Evolutionary conservation across 2,888 invertebrate species (phyloP).

Genomic region (Zhengitettix transpicula): DNA sequence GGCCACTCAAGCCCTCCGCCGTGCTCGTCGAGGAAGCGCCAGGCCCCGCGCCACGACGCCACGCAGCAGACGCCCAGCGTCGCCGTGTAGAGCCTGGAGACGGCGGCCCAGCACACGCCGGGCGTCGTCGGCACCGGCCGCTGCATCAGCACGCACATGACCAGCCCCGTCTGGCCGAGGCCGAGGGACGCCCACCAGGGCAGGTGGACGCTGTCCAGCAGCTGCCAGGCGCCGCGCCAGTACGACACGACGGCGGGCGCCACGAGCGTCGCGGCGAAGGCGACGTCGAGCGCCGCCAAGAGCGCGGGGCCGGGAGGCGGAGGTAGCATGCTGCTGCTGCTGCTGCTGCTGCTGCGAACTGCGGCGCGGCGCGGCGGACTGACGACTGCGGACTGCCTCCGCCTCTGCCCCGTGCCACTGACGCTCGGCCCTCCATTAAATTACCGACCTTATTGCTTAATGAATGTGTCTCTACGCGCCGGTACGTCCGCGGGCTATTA

Average conservation of each 20-base stretch:
- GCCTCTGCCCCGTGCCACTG: not conserved
- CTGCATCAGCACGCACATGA: not conserved
- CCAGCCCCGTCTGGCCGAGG: not conserved
- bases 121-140: not conserved
- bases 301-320: not conserved
- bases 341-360: not conserved
- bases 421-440: not conserved
- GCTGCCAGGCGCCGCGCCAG: not conserved
- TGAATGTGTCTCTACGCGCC: too few relatives aligned
- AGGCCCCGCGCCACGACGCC: not conserved
- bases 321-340: not conserved
- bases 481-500: too few relatives aligned
- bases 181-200: not conserved
- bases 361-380: too few relatives aligned
- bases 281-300: not conserved
- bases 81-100: not conserved
- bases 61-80: not conserved
- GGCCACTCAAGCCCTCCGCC: not conserved
- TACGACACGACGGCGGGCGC: not conserved
- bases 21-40: not conserved
- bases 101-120: not conserved
- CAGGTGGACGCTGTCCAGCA: not conserved
- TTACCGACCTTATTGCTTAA: too few relatives aligned
- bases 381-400: not conserved
- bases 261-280: not conserved